Percentiles rank a stretch among this genome's conserved stretches.
These are phyloP conservation scores for Frieseomelitta varia DNA, from an alignment of 1,140 invertebrate species.

Conservation along the genomic window DNA sequence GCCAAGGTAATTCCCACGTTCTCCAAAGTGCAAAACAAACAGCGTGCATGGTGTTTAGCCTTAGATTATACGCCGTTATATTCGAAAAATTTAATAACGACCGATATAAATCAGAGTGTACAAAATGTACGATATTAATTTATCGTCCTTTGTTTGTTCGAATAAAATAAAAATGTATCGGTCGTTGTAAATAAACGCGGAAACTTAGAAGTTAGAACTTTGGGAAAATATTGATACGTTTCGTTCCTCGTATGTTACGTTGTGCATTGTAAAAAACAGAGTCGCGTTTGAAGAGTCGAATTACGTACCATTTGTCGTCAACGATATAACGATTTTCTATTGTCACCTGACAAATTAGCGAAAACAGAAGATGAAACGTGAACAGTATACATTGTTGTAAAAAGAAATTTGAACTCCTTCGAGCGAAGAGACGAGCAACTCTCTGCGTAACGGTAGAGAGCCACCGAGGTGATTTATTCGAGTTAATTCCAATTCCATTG, in stretches of 20 bases:
- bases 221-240: not conserved
- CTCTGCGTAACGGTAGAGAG: conserved; percentile 72
- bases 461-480: conserved; percentile 81
- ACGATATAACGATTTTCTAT: not conserved
- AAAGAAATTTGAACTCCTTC: conserved; percentile 77
- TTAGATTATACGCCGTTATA: conserved; percentile 33
- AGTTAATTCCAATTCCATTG: conserved; percentile 84
- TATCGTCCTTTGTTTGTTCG: not conserved
- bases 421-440: conserved; percentile 62
- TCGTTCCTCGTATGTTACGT: not conserved
- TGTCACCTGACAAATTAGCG: not conserved
- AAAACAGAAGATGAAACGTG: not conserved
- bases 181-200: not conserved
- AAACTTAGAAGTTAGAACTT: not conserved
- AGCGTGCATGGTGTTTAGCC: conserved; percentile 32
- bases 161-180: conserved; percentile 4
- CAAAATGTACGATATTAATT: not conserved
- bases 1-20: conserved; percentile 26
- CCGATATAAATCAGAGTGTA: conserved; percentile 9
- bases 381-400: conserved; percentile 69
- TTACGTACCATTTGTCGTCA: not conserved
- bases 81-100: conserved; percentile 39
- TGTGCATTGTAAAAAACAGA: not conserved
- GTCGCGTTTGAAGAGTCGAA: not conserved
- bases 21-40: conserved; percentile 28